Conservation (phyloP, 2,113 vertebrate species). For the Gorsachius goisagi region DNA sequence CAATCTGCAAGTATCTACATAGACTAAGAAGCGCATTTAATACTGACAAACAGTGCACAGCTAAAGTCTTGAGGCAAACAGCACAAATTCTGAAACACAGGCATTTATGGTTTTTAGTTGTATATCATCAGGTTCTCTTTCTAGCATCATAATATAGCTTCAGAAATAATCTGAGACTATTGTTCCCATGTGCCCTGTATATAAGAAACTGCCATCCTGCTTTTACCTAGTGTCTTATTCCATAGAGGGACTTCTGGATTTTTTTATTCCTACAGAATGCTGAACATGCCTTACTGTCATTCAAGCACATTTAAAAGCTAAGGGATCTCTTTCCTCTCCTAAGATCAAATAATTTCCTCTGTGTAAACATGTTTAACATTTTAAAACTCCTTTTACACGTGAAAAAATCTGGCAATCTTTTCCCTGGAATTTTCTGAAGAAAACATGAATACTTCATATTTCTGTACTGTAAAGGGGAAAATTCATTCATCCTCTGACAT, state of each 20-base stretch:
- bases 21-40: neutral
- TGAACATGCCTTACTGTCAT: neutral
- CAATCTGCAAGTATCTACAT: neutral
- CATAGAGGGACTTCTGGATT: neutral
- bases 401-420: neutral
- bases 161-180: neutral
- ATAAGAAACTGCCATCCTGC: neutral
- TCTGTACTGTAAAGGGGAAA: neutral
- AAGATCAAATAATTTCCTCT: neutral
- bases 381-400: neutral
- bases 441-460: slow-evolving; percentile 13
- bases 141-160: neutral
- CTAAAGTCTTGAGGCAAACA: neutral
- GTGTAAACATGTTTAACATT: neutral
- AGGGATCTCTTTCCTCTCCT: neutral
- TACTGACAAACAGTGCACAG: neutral
- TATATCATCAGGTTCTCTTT: neutral
- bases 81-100: neutral
- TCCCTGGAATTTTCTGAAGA: slow-evolving; percentile 37
- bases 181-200: neutral
- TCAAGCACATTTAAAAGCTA: slow-evolving; percentile 12
- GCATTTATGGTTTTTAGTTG: neutral
- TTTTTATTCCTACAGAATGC: neutral
- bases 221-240: neutral
- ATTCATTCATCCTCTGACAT: slow-evolving; percentile 40